A percentile compares a stretch with the other conserved stretches of the same genome.
Conservation (phyloP, 2,888 invertebrate genomes). For the Unio pictorum region DNA sequence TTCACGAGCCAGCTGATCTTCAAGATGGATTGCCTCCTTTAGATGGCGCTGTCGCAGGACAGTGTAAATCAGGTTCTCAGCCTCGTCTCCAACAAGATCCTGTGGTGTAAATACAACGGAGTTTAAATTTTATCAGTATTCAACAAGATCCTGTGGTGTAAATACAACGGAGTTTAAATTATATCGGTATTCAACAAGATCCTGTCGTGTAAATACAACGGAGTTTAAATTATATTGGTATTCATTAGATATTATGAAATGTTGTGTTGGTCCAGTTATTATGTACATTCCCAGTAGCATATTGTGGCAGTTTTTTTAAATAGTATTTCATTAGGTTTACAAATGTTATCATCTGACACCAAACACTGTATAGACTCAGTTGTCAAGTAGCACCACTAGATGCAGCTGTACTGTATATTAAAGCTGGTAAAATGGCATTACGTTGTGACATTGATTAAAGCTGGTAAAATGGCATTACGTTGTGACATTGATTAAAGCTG, state of each 20-base stretch:
- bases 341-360: too few relatives aligned
- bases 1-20: constrained; percentile 63
- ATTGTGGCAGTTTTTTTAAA: too few relatives aligned
- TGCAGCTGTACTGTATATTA: too few relatives aligned
- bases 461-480: too few relatives aligned
- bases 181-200: constrained; percentile 36
- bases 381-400: too few relatives aligned
- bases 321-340: too few relatives aligned
- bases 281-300: too few relatives aligned
- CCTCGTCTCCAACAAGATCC: constrained; percentile 59
- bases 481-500: too few relatives aligned
- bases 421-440: too few relatives aligned
- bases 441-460: too few relatives aligned
- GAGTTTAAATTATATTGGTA: not conserved
- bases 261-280: not conserved
- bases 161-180: not conserved
- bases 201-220: constrained; percentile 36
- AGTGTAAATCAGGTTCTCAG: constrained; percentile 66
- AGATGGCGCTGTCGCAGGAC: constrained; percentile 67
- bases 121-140: too few relatives aligned
- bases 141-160: constrained; percentile 55
- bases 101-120: constrained; percentile 19
- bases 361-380: too few relatives aligned
- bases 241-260: not conserved
- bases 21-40: constrained; percentile 67